These are phyloP conservation scores for Uromys caudimaculatus DNA, from an alignment of 2,797 vertebrate genomes.

Conservation along the genomic window DNA sequence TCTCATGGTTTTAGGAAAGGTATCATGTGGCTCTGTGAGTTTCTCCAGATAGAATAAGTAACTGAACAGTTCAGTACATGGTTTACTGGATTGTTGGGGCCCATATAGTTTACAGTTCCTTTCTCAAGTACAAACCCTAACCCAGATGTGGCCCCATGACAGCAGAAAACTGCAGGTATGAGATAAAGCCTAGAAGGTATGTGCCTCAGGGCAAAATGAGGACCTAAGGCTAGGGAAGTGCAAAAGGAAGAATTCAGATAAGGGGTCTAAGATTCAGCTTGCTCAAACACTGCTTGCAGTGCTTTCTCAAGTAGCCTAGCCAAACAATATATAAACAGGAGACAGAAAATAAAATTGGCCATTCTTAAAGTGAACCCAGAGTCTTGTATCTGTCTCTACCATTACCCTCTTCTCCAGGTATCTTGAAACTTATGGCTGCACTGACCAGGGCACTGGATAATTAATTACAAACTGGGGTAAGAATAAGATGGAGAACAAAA, in stretches of 20 bases:
- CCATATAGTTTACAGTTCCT: not conserved
- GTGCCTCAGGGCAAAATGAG: not conserved
- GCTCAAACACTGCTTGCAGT: not conserved
- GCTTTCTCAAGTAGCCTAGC: not conserved
- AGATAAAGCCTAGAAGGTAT: not conserved
- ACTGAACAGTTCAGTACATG: conserved; percentile 2
- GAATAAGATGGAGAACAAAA: not conserved
- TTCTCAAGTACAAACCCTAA: not conserved
- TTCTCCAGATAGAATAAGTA: not conserved
- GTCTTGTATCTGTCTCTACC: not conserved
- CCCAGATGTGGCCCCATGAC: not conserved
- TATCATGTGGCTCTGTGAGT: not conserved
- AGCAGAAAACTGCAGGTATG: not conserved
- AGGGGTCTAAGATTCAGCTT: not conserved
- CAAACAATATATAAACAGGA: too few species aligned
- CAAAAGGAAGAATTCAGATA: not conserved
- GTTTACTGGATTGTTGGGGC: not conserved
- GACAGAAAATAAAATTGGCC: not conserved
- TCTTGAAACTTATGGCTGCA: not conserved
- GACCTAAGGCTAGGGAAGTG: not conserved
- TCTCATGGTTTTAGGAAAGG: not conserved
- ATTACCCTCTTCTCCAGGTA: not conserved
- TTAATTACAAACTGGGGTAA: not conserved
- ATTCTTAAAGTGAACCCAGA: not conserved
- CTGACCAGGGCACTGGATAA: not conserved